phyloP scores from a whole-genome alignment of 2,888 invertebrate genomes.

The Encarsia formosa region DNA sequence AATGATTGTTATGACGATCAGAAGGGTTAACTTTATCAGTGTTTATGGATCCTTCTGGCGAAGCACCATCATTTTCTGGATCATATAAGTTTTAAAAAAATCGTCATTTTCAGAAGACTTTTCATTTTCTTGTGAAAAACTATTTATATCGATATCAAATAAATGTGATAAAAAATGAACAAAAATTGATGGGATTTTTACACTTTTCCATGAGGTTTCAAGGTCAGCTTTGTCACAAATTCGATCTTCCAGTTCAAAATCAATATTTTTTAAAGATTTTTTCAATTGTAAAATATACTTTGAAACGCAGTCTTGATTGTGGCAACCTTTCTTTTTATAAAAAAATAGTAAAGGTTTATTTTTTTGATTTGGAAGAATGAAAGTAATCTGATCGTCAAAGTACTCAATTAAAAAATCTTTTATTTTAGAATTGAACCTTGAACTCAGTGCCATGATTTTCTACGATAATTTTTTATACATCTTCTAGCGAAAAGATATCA shows the following conservation, averaged over 20 bases:
- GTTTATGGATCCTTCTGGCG: no score
- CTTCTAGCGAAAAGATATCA: neutral
- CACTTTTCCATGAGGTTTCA: neutral
- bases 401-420: neutral
- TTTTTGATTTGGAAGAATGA: neutral
- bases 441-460: neutral
- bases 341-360: constrained; percentile 1
- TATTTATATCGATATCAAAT: neutral
- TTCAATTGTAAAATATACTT: neutral
- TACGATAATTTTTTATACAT: neutral
- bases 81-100: neutral
- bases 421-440: neutral
- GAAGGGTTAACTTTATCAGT: no score
- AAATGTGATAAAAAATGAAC: neutral
- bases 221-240: neutral
- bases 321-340: neutral
- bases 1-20: no score
- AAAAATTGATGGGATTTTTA: neutral
- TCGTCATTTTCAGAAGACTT: no score
- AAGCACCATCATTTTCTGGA: neutral
- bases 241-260: neutral
- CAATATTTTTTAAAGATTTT: neutral
- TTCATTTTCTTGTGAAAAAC: no score
- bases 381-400: neutral
- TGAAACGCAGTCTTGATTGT: neutral